Evolutionary conservation across 2,888 invertebrate species (phyloP), one percentile per base, ranked within the genome.

Genomic region (Elgonia sp.): DNA sequence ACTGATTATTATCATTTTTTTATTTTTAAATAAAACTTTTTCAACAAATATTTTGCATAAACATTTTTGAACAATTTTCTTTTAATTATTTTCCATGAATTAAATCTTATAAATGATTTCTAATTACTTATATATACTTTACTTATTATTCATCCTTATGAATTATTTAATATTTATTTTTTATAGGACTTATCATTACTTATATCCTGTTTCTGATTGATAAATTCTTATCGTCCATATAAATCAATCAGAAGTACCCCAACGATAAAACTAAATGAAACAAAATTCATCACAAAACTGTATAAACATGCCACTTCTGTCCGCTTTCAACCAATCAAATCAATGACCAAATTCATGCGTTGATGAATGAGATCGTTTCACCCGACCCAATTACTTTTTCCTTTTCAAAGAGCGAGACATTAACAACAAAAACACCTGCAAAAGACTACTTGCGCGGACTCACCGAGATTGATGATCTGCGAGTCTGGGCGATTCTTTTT

Each of bases 391-490:
- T 79, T 80, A 29, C 37, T 39, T 57, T 57, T 69, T 14, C 53
- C 18, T 60, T 42, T 76, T 53, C 14, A 0, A 4, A 21, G 62
- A 18, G 55, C 29, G 29, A n/a, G n/a, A 29, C 29, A 29, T 39
- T 72, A 0, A 14, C 16, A 65, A 40, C 53, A 62, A 75, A 82
- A 67, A 65, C 73, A 67, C 67, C 55, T 82, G 67, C n/a, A n/a
- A n/a, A n/a, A 29, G 16, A 37, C 20, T 14, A 53, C 20, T 62
- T 16, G 39, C 14, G 29, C 12, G 73, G 75, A 92, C 92, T 93
- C 80, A 94, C 94, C 94, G 80, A 93, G 93, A 92, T 93, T 93
- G 81, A 93, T 91, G 76, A 92, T 91, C 89, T 93, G 92, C 80
- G 93, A 89, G 70, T 92, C 92, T 57, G 92, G 88, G 73, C 93